Evolutionary conservation across 2,113 vertebrate species (phyloP).

Genomic region (Rutilus rutilus): DNA sequence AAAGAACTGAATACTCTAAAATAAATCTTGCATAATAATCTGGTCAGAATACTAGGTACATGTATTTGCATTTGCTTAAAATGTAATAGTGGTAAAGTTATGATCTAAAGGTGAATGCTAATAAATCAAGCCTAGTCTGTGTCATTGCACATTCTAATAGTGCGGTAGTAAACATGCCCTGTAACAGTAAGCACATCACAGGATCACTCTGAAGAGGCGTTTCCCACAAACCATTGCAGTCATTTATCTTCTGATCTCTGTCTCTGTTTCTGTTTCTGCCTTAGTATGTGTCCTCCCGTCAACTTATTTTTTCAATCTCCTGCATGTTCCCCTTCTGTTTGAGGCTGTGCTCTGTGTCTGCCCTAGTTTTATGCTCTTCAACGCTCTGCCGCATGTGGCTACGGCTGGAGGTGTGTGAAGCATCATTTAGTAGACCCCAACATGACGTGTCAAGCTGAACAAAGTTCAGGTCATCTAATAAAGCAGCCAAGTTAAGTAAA

Average conservation of each 20-base stretch:
- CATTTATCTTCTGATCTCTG: not conserved
- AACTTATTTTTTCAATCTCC: not conserved
- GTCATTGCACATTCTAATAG: not conserved
- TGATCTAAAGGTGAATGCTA: not conserved
- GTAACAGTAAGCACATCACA: not conserved
- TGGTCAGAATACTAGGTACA: not conserved
- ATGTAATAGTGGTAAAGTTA: not conserved
- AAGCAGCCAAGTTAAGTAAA: not conserved
- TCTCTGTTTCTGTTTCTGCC: conserved; percentile 18
- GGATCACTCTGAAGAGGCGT: not conserved
- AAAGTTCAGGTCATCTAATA: not conserved
- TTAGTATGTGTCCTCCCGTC: not conserved
- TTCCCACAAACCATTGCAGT: conserved; percentile 1
- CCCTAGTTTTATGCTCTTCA: conserved; percentile 47
- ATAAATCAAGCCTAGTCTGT: not conserved
- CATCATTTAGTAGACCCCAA: conserved; percentile 4
- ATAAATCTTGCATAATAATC: not conserved
- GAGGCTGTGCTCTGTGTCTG: conserved; percentile 3
- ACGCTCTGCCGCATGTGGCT: conserved; percentile 38
- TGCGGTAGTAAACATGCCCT: not conserved
- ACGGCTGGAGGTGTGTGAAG: conserved; percentile 12
- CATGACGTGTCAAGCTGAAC: conserved; percentile 15
- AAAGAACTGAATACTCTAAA: not conserved
- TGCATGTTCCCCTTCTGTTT: conserved; percentile 11
- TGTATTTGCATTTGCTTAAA: not conserved